These are phyloP conservation scores for Acridotheres tristis DNA, from an alignment of 2,797 vertebrate genomes.

Conservation along the genomic window DNA sequence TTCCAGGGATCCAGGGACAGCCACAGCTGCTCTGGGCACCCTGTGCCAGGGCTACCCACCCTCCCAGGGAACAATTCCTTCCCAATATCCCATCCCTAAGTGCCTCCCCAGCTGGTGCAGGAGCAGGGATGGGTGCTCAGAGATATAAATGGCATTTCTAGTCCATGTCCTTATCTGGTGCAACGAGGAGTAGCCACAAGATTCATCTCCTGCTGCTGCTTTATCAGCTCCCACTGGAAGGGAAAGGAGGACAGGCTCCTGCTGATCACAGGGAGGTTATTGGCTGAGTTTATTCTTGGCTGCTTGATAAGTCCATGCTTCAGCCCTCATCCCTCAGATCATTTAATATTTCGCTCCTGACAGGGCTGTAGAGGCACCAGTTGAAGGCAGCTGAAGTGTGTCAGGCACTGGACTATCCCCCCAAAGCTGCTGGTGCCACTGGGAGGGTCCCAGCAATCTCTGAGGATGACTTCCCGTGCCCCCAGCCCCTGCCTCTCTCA, in stretches of 20 bases:
- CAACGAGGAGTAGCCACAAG: not conserved
- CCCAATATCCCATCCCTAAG: not conserved
- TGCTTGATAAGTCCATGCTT: not conserved
- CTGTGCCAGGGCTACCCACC: not conserved
- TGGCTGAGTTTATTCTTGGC: not conserved
- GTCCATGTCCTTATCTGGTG: not conserved
- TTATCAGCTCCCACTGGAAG: not conserved
- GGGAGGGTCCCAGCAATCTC: not conserved
- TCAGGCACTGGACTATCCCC: not conserved
- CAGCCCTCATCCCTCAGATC: not conserved
- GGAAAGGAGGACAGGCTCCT: not conserved
- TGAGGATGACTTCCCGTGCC: not conserved
- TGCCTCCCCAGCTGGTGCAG: not conserved
- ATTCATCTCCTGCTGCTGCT: not conserved
- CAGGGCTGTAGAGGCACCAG: not conserved
- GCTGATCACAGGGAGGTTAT: not conserved
- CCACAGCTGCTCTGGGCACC: not conserved
- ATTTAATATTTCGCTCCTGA: not conserved
- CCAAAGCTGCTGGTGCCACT: not conserved
- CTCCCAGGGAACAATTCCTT: accelerated
- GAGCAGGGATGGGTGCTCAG: not conserved
- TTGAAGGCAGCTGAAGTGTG: not conserved
- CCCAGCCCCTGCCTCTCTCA: not conserved
- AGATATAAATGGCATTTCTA: not conserved
- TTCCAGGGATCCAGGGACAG: not conserved